Evolutionary conservation across 2,113 vertebrate species (phyloP).

Genomic region (Paradoxurus hermaphroditus): DNA sequence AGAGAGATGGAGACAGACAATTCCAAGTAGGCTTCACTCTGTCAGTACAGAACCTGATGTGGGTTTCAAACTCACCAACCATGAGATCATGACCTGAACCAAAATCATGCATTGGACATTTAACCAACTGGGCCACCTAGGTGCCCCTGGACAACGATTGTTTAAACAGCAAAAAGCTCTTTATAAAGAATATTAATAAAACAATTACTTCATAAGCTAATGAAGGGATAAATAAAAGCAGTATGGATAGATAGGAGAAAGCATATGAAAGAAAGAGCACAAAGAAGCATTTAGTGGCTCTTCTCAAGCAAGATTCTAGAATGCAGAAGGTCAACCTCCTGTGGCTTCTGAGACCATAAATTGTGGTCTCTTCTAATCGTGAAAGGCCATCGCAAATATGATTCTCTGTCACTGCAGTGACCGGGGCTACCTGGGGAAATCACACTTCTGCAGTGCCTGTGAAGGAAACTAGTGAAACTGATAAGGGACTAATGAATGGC

Average conservation of each 20-base stretch:
- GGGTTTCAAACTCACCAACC: too few species aligned
- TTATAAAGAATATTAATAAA: conserved; percentile 21
- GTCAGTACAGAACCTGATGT: too few species aligned
- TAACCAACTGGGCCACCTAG: too few species aligned
- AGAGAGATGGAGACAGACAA: too few species aligned
- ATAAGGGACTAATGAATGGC: neutral
- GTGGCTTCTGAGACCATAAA: conserved; percentile 26
- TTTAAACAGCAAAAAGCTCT: conserved; percentile 11
- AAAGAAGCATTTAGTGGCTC: neutral
- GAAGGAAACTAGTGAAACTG: neutral
- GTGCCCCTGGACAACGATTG: neutral
- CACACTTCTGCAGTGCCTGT: neutral
- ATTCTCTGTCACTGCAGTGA: neutral
- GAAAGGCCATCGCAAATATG: conserved; percentile 36
- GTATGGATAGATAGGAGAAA: neutral
- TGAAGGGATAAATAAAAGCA: neutral
- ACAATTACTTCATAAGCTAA: neutral
- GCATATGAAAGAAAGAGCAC: neutral
- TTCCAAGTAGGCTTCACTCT: too few species aligned
- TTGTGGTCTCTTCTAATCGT: conserved; percentile 36
- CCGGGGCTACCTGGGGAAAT: conserved; percentile 51
- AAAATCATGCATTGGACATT: too few species aligned
- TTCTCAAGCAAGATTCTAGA: conserved; percentile 13
- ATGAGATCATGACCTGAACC: too few species aligned
- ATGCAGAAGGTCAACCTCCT: neutral